These are phyloP conservation scores for Ctenicera cuprea DNA, from an alignment of 2,888 invertebrate species.

Conservation along the genomic window DNA sequence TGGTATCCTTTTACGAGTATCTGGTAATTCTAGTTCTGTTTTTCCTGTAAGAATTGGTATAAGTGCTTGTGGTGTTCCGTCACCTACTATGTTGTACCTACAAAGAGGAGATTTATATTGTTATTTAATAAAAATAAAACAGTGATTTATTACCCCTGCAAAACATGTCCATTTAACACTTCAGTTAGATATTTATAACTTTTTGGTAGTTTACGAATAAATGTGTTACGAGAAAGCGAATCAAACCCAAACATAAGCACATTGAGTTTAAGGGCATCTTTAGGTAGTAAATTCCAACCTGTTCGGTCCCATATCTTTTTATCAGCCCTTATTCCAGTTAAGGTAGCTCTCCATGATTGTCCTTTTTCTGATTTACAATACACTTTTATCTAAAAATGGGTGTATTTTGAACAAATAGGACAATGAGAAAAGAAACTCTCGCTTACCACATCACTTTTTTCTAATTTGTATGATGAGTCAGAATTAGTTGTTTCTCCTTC, in stretches of 20 bases:
- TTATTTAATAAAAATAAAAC: neutral
- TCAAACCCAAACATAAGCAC: constrained; percentile 92
- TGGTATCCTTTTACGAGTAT: constrained; percentile 82
- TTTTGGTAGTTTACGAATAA: constrained; percentile 85
- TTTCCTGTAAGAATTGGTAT: constrained; percentile 92
- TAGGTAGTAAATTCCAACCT: constrained; percentile 73
- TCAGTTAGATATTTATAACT: constrained; percentile 82
- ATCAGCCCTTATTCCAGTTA: constrained; percentile 78
- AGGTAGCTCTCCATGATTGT: constrained; percentile 80
- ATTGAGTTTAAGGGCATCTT: constrained; percentile 77
- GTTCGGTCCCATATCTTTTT: constrained; percentile 70
- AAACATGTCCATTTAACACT: constrained; percentile 77
- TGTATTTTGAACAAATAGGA: neutral
- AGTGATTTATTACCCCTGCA: constrained; percentile 77
- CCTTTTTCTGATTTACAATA: constrained; percentile 76
- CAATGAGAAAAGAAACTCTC: neutral
- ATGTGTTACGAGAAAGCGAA: constrained; percentile 89
- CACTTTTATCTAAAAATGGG: constrained; percentile 75
- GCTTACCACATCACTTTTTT: constrained; percentile 79
- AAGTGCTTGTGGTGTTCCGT: constrained; percentile 90
- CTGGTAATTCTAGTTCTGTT: constrained; percentile 91
- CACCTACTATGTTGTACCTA: constrained; percentile 87
- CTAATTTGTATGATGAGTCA: constrained; percentile 78
- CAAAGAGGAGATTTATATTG: constrained; percentile 43
- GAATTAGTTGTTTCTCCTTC: constrained; percentile 75